Base-by-base conservation (phyloP, 2,797 vertebrate genomes). In the Moxostoma hubbsi region DNA sequence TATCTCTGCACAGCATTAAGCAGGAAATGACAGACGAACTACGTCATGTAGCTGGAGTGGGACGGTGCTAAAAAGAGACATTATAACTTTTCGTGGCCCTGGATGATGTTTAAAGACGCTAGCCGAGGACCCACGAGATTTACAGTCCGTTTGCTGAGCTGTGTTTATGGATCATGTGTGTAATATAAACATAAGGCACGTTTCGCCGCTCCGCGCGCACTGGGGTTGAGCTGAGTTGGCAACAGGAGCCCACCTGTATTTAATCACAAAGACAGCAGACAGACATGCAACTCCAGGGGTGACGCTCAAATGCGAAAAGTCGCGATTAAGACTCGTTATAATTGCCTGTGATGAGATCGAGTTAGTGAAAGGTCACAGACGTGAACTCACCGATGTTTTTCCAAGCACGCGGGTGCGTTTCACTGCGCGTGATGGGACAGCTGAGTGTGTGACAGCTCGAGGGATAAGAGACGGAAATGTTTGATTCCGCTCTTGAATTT, bases 401-500 rank as follows among this genome's bases (percentile, higher is more conserved):
- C 24, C 24, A 24, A 24, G 24, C 24, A 3, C 24, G 24, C 24
- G 24, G 24, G 24, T 2, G 2, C 24, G 24, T 24, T 13, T 5
- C n/a, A 8, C 4, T 9, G 46, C 71, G 57, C 55, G 45, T 12
- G 1, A 45, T 43, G 64, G 36, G 24, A 24, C 24, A 24, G 24
- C 24, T 1, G 24, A 59, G 75, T 49, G 59, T 62, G 43, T 55
- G 75, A 78, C 68, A 81, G 57, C 82, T 80, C 84, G 81, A 82
- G 86, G 84, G 86, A 77, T 67, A 63, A 79, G 85, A 73, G 86
- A 24, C 24, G 2, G 24, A 87, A 86, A 87, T 85, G 87, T 82
- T 89, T 92, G 91, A 92, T 93, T 93, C 91, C 89, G 80, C 91
- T 93, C 88, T 82, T 95, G 87, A 92, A 95, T 95, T 93, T 94